These are phyloP conservation scores for Sternotherus odoratus DNA, from an alignment of 2,797 vertebrate genomes.

Conservation along the genomic window DNA sequence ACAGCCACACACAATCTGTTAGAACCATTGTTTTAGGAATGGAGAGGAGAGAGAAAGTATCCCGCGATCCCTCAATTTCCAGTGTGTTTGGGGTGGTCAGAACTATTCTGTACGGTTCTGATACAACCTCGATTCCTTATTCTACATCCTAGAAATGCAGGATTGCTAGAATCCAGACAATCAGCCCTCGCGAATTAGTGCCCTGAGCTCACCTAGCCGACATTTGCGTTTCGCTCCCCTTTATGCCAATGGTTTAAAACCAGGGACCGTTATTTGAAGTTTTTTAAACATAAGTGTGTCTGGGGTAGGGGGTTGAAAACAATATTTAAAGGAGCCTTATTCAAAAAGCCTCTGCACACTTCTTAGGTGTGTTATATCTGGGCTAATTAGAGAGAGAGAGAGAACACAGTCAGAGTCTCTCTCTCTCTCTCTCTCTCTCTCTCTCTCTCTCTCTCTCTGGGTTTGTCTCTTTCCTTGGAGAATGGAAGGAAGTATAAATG, in stretches of 20 bases:
- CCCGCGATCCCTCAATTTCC: background rate
- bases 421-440: no score
- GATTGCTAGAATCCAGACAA: background rate
- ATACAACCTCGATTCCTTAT: background rate
- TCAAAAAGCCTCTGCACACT: background rate
- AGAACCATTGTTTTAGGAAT: background rate
- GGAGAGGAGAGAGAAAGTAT: no score
- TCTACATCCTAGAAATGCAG: background rate
- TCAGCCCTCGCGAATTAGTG: background rate
- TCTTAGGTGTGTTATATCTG: background rate
- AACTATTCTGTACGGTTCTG: background rate
- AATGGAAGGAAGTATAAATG: background rate
- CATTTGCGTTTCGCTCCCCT: background rate
- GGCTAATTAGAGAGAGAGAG: no score
- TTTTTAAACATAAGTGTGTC: background rate
- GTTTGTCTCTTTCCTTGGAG: no score
- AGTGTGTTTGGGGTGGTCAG: background rate
- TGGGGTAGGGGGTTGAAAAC: background rate
- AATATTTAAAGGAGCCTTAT: background rate
- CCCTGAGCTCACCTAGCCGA: no score
- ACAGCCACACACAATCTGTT: background rate
- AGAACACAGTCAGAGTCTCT: no score
- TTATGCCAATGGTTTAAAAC: background rate
- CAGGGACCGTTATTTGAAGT: background rate
- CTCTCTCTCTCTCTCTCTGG: background rate